A percentile compares a stretch with the other conserved stretches of the same genome.
Conservation (phyloP, 2,888 invertebrate species). For the Epistrophe eligans region DNA sequence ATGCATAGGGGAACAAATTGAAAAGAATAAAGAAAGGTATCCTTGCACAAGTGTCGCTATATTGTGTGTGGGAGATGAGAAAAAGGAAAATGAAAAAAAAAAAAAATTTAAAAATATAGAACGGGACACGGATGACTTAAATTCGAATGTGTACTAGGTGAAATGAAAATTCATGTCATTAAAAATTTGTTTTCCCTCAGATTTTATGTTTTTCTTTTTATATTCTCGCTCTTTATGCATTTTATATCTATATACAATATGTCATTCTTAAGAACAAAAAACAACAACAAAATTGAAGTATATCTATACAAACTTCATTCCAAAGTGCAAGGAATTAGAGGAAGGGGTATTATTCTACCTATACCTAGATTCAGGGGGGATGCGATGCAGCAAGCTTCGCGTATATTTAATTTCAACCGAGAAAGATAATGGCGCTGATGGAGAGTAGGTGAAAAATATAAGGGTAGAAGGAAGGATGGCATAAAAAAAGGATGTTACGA, state of each 20-base stretch:
- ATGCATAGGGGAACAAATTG: conserved; percentile 28
- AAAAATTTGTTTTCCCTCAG: conserved; percentile 70
- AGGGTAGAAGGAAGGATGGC: conserved; percentile 31
- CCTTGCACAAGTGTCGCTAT: conserved; percentile 64
- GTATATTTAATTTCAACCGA: conserved; percentile 58
- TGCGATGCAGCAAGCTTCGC: conserved; percentile 3
- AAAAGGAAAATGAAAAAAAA: neutral
- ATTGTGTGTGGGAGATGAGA: conserved; percentile 41
- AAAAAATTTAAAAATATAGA: conserved; percentile 57
- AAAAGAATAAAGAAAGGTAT: conserved; percentile 47
- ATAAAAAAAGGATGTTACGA: conserved; percentile 74
- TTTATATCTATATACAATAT: conserved; percentile 38
- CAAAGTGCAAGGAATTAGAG: neutral
- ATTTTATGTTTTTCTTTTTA: conserved; percentile 20
- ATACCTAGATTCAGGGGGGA: neutral
- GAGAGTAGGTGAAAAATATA: conserved; percentile 62
- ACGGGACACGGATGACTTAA: conserved; percentile 70
- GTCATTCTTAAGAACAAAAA: conserved; percentile 37
- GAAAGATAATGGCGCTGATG: conserved; percentile 48
- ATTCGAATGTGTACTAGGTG: conserved; percentile 75
- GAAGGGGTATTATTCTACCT: neutral
- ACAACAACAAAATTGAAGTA: conserved; percentile 20
- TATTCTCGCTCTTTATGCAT: conserved; percentile 10
- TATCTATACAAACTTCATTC: conserved; percentile 42
- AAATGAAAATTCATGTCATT: conserved; percentile 75